These are phyloP conservation scores for Eubucco bourcierii DNA, from an alignment of 2,113 vertebrate species.

Conservation along the genomic window DNA sequence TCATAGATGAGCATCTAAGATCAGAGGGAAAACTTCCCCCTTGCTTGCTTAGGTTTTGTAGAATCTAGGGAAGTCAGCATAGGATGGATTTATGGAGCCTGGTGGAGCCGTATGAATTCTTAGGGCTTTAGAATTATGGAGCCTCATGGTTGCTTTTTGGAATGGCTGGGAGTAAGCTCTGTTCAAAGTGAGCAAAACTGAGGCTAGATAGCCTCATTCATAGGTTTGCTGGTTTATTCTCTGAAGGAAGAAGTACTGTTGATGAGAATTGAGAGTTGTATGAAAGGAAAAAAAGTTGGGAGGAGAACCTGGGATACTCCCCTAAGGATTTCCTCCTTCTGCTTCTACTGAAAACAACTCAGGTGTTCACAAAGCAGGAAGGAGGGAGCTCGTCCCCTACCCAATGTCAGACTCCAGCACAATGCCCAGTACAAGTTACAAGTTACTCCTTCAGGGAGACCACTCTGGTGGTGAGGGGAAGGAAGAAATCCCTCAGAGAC, in stretches of 20 bases:
- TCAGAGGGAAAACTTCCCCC: not conserved
- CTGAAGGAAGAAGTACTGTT: not conserved
- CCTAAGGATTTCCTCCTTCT: not conserved
- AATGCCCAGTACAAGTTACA: rapidly evolving
- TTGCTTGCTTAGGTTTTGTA: not conserved
- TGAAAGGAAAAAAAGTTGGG: not conserved
- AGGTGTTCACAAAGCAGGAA: not conserved
- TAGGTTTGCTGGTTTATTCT: not conserved
- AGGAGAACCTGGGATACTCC: not conserved
- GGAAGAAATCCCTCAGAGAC: not conserved
- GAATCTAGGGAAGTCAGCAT: rapidly evolving
- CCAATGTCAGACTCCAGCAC: rapidly evolving
- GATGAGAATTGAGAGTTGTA: not conserved
- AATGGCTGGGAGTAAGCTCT: not conserved
- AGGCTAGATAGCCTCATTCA: not conserved
- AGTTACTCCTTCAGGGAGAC: not conserved
- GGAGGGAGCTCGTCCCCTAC: rapidly evolving
- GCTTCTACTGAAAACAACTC: not conserved
- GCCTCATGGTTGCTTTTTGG: not conserved
- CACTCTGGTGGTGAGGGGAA: not conserved
- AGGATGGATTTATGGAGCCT: not conserved
- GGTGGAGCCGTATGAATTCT: too few species aligned
- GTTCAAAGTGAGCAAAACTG: not conserved
- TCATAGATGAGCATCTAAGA: not conserved
- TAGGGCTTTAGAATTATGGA: too few species aligned